Percentiles rank a stretch among this genome's conserved stretches.
Conservation (phyloP, 2,888 invertebrate species). For the Prenolepis imparis region DNA sequence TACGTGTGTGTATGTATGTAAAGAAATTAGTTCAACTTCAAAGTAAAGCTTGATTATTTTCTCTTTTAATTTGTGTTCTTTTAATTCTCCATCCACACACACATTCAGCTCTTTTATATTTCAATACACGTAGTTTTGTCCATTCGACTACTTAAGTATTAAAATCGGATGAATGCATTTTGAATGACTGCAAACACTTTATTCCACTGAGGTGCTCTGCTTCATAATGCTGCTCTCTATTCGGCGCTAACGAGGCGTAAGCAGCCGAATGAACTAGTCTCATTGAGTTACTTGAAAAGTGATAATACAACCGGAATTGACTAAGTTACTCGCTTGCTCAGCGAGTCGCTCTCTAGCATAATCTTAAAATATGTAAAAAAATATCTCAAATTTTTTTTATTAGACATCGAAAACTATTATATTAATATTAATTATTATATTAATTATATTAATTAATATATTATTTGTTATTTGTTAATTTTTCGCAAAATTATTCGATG, state of each 20-base stretch:
- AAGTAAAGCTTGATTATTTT: not conserved
- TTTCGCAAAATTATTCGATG: not conserved
- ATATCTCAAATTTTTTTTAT: not conserved
- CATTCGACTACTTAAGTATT: conserved; percentile 57
- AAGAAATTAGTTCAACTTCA: not conserved
- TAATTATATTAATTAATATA: too few relatives aligned
- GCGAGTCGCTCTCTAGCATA: not conserved
- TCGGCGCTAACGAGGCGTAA: conserved; percentile 70
- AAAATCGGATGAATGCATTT: conserved; percentile 55
- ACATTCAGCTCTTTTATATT: not conserved
- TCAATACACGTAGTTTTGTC: conserved; percentile 12
- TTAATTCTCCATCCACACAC: not conserved
- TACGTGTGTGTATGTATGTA: too few relatives aligned
- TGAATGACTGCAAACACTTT: conserved; percentile 65
- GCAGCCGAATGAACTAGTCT: conserved; percentile 72
- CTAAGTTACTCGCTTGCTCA: conserved; percentile 64
- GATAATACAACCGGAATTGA: conserved; percentile 69
- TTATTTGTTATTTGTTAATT: not conserved
- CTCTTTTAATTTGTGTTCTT: not conserved
- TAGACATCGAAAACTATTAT: not conserved
- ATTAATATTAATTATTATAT: not conserved
- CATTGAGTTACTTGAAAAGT: conserved; percentile 75
- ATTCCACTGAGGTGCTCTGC: conserved; percentile 52
- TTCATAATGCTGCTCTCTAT: conserved; percentile 48
- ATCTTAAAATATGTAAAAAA: not conserved